Base-by-base conservation (phyloP, 2,797 vertebrate genomes). In the Macrochelys suwanniensis region DNA sequence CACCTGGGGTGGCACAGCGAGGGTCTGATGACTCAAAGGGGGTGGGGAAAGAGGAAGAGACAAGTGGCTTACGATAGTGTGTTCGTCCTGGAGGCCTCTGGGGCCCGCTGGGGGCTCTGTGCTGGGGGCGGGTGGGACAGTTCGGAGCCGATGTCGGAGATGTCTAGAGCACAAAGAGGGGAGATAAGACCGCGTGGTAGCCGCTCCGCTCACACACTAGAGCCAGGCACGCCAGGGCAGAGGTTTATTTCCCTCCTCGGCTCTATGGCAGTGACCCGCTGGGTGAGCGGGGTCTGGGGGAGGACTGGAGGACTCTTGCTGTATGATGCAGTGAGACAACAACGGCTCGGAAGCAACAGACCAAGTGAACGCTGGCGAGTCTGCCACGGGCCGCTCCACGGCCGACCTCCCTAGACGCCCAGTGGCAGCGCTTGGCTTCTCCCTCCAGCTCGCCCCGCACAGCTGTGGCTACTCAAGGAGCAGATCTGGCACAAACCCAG, bases 121-220 rank as follows among this genome's bases (percentile, higher is more conserved):
- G 97, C 97, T 6, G 97, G 97, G 5, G 96, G 97, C 0, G 89
- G 98, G 37, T 50, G 98, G 45, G 87, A 97, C 4, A 92, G 45
- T 23, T 99, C 99, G 0, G 98, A 98, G 51, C 98, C 98, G 0
- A 99, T 97, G 94, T 99, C 99, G 0, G 99, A 99, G 97, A 99
- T 99, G 78, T 99, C 99, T 99, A 97, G 16, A 47, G 87, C 4
- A 23, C 79, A 79, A 54, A 92, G 61, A 54, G 25, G 33, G 26
- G 51, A 81, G 78, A 91, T 3, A 42, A 5, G 37, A 0, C 0
- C 56, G 3, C 42, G 1, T 25, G 76, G 26, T 82, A 68, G 65
- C 0, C 0, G 2, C 51, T n/a, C 0, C 0, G 2, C 51, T n/a
- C 61, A 80, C 3, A 56, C 28, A 4, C 47, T 11, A 7, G 25